Base-by-base conservation (phyloP, 2,113 vertebrate species). In the Scalopus aquaticus region DNA sequence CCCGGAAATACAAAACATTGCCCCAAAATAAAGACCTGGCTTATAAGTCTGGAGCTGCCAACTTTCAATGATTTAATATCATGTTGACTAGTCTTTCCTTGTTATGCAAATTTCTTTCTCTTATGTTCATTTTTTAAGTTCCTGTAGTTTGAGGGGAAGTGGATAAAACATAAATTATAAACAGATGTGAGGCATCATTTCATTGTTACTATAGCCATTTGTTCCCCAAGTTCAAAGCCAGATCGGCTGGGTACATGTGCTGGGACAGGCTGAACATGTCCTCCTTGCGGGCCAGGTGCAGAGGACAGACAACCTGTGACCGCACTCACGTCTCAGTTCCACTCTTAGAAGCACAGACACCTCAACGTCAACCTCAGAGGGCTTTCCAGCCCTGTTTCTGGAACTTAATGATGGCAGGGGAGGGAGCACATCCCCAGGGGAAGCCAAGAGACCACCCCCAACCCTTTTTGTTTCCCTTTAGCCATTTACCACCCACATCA, bases 261-360 rank as follows among this genome's bases (percentile, higher is more conserved):
- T 12, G 5, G 56, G 42, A 88, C 46, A 20, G 42, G 54, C n/a
- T 9, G 32, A 51, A 42, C 58, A 44, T 20, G 60, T 54, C 60
- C 58, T 87, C 32, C 28, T 12, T 3, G 42, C 42, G 51, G 90
- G 69, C 76, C 91, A 97, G 93, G 92, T 96, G 95, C 54, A 17
- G 83, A 84, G 65, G 60, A 16, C 24, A 56, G 60, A 16, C 24
- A 56, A 86, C 96, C 89, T 89, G 94, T 67, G 80, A 97, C 97
- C 97, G 87, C 96, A 96, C 20, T 0, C 5, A 54, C 22, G 32
- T 97, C 96, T 97, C 97, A 69, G 90, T 96, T 97, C 97, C 93
- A 97, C 88, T 96, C 97, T 96, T 69, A 49, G 92, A 94, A 76
- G 74, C 58, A 51, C 92, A 74, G 65, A 79, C 28, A 20, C 65